Conservation (phyloP, 2,797 vertebrate species). For the Stomatorhinus walkeri region DNA sequence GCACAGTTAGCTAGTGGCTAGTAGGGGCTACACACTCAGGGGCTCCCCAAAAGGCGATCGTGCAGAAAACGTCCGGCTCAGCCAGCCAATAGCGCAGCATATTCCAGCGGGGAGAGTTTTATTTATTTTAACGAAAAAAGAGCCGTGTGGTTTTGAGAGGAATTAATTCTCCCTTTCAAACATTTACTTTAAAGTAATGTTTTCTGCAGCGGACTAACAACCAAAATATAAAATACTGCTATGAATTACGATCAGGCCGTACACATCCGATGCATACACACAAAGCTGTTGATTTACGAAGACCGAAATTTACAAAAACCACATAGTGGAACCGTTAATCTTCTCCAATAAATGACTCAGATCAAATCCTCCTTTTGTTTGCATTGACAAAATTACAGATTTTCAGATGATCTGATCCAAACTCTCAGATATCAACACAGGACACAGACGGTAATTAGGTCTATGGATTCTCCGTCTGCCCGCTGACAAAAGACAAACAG, state of each 20-base stretch:
- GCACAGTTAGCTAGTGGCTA: neutral
- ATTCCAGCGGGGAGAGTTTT: neutral
- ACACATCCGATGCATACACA: neutral
- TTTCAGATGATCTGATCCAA: neutral
- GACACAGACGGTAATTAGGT: neutral
- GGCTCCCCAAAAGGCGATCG: neutral
- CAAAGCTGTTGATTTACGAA: neutral
- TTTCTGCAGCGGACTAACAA: neutral
- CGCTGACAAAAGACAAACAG: neutral
- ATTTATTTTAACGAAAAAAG: neutral
- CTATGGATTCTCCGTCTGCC: neutral
- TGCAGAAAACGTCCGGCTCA: neutral
- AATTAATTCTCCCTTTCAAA: neutral
- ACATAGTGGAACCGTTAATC: neutral
- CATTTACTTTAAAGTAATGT: neutral
- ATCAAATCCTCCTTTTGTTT: constrained; percentile 29
- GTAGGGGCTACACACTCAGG: neutral
- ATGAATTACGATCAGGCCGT: neutral
- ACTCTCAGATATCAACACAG: neutral
- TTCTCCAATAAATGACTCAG: neutral
- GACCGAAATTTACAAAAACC: neutral
- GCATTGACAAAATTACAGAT: constrained; percentile 30
- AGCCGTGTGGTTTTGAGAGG: neutral
- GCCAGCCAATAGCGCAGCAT: neutral
- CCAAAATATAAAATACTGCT: neutral